Conservation (phyloP, 2,888 invertebrate species). For the Chalcis sispes region DNA sequence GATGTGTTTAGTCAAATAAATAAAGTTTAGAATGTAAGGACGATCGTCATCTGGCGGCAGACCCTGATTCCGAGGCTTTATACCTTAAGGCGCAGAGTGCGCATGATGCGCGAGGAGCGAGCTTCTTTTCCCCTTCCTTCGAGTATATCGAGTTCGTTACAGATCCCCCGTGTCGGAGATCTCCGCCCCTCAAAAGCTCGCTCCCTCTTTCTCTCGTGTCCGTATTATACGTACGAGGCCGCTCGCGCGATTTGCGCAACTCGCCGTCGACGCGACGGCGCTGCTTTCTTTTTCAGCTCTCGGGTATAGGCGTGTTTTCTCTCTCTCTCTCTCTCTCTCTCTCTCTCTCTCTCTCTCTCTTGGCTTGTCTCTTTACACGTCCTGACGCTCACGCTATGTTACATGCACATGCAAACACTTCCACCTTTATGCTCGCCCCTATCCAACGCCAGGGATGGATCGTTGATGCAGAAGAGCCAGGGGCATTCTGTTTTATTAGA, state of each 20-base stretch:
- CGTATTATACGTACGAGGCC: not conserved
- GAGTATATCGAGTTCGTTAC: slow-evolving; percentile 72
- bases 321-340: slow-evolving; percentile 29
- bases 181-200: slow-evolving; percentile 58
- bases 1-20: no score
- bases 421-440: no score
- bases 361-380: not conserved
- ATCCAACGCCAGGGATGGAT: slow-evolving; percentile 15
- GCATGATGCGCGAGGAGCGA: not conserved
- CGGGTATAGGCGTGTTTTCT: not conserved
- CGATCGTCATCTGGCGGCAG: slow-evolving; percentile 46
- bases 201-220: not conserved
- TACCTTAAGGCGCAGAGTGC: not conserved
- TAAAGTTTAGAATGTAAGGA: no score
- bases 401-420: no score
- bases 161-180: slow-evolving; percentile 72
- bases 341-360: slow-evolving; percentile 3
- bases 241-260: slow-evolving; percentile 58
- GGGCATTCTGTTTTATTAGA: no score
- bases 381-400: not conserved
- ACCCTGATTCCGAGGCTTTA: slow-evolving; percentile 19
- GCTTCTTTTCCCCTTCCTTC: slow-evolving; percentile 34
- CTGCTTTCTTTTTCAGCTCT: no score
- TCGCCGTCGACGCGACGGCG: no score
- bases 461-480: not conserved